These are phyloP conservation scores for Diogma glabrata DNA, from an alignment of 2,888 invertebrate genomes.

Conservation along the genomic window DNA sequence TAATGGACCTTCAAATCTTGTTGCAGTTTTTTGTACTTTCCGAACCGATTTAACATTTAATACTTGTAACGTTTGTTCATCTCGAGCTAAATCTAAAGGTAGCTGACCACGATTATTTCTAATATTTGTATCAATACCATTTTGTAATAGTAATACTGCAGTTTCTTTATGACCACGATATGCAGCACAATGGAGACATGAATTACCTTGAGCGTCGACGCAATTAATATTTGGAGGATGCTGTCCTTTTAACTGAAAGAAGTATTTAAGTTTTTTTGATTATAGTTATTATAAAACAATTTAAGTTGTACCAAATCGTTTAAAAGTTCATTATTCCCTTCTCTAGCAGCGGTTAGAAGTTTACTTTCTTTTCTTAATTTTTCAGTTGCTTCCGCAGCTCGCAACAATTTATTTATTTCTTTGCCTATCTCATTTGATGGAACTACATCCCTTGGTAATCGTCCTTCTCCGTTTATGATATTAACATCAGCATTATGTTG, in stretches of 20 bases:
- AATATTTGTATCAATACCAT: slow-evolving; percentile 50
- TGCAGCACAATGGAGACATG: slow-evolving; percentile 52
- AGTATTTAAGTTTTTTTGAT: neutral
- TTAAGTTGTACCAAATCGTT: slow-evolving; percentile 47
- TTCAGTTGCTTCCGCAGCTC: slow-evolving; percentile 49
- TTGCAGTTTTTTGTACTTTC: slow-evolving; percentile 44
- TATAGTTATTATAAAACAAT: slow-evolving; percentile 14
- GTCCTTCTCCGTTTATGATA: slow-evolving; percentile 52
- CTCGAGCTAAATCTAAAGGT: slow-evolving; percentile 48
- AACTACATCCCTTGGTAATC: slow-evolving; percentile 44
- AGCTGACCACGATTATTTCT: slow-evolving; percentile 49
- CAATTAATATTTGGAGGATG: slow-evolving; percentile 51
- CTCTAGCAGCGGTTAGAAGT: slow-evolving; percentile 47
- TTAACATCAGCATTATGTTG: slow-evolving; percentile 50
- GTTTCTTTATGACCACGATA: slow-evolving; percentile 51
- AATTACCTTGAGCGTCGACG: slow-evolving; percentile 51
- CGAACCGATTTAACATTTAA: slow-evolving; percentile 50
- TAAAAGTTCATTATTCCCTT: slow-evolving; percentile 45
- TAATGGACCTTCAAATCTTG: slow-evolving; percentile 51
- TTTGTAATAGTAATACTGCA: slow-evolving; percentile 51
- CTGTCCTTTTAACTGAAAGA: slow-evolving; percentile 44
- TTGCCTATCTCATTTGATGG: slow-evolving; percentile 40
- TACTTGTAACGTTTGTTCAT: slow-evolving; percentile 50
- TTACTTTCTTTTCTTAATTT: slow-evolving; percentile 41
- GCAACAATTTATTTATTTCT: slow-evolving; percentile 41